Conservation (phyloP, 1,140 invertebrate species). For the Bombyx mandarina region DNA sequence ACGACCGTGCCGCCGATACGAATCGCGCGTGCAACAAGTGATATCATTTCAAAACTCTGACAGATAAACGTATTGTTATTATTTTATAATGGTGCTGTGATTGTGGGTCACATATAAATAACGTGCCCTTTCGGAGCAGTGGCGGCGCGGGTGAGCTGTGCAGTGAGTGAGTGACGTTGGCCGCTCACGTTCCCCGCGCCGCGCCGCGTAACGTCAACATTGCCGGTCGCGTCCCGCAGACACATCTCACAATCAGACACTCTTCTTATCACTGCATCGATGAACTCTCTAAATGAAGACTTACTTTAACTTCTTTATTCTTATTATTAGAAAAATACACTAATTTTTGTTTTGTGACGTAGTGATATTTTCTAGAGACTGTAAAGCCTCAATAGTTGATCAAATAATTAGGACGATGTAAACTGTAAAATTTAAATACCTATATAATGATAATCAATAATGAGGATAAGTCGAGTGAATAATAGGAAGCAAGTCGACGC, state of each 20-base stretch:
- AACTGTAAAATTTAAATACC: no score
- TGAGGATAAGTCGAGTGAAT: constrained; percentile 30
- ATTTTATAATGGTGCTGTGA: constrained; percentile 49
- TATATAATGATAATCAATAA: constrained; percentile 17
- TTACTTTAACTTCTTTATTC: neutral
- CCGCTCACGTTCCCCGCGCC: constrained; percentile 61
- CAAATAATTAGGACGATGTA: no score
- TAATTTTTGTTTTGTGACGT: no score
- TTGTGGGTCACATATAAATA: constrained; percentile 53
- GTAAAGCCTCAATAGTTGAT: no score
- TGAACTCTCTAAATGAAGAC: constrained; percentile 27
- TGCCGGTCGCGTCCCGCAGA: constrained; percentile 53
- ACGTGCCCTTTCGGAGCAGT: constrained; percentile 51
- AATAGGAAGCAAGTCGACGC: constrained; percentile 13
- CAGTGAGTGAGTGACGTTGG: constrained; percentile 52
- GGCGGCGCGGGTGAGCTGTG: constrained; percentile 60
- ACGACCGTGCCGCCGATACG: constrained; percentile 24
- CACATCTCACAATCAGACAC: constrained; percentile 26
- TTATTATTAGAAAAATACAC: no score
- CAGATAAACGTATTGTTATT: constrained; percentile 32
- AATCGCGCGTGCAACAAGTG: constrained; percentile 63
- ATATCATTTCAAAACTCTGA: constrained; percentile 34
- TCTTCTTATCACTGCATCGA: constrained; percentile 23
- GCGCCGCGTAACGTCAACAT: constrained; percentile 57
- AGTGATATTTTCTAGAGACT: no score